Percentiles rank a stretch among this genome's conserved stretches.
phyloP scores from a whole-genome alignment of 2,113 vertebrate species.

The Eurypyga helias region DNA sequence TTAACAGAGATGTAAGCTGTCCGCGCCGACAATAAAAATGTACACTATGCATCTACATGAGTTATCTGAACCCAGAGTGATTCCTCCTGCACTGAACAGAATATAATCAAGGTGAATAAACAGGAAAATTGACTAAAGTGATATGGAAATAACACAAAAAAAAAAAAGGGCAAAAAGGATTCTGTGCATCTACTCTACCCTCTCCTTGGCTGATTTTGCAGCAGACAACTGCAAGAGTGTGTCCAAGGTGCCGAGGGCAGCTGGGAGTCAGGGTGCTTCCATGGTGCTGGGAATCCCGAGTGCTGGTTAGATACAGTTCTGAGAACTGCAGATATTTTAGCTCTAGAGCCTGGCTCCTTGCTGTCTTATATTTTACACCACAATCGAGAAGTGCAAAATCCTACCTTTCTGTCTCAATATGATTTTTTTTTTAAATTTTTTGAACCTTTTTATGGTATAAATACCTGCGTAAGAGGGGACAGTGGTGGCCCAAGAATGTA shows the following conservation, averaged over 20 bases:
- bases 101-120: conserved; percentile 2
- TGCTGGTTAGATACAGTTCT: neutral
- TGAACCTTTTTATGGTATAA: neutral
- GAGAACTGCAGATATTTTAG: neutral
- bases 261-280: neutral
- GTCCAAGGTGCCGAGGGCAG: fast-evolving
- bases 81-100: neutral
- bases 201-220: neutral
- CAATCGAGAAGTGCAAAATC: neutral
- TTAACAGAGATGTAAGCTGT: neutral
- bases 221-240: neutral
- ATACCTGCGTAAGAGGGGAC: neutral
- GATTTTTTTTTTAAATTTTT: neutral
- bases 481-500: neutral
- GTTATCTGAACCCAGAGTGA: neutral
- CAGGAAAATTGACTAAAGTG: conserved; percentile 20
- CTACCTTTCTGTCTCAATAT: neutral
- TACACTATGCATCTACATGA: conserved; percentile 11
- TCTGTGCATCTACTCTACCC: fast-evolving
- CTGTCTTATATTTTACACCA: neutral
- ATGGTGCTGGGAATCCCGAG: neutral
- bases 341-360: neutral
- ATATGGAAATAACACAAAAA: neutral
- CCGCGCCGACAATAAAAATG: neutral
- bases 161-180: neutral